phyloP scores from a whole-genome alignment of 1,140 invertebrate species.

The Panulirus ornatus region DNA sequence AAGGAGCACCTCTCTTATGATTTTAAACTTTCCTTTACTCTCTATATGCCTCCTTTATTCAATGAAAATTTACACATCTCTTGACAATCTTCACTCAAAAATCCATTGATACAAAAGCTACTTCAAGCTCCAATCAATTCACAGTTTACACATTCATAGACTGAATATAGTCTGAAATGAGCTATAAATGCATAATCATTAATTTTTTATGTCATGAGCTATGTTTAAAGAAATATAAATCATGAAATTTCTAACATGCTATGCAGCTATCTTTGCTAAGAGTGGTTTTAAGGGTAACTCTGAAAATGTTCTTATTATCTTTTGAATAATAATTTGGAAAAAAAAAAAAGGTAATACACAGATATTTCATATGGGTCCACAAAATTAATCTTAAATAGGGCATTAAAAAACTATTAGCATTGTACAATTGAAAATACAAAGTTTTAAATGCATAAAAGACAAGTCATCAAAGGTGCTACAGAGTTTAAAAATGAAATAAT shows the following conservation, averaged over 20 bases:
- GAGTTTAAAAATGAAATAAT: no score
- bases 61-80: no score
- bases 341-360: no score
- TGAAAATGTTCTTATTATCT: no score
- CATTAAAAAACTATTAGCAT: no score
- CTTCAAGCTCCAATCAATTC: neutral
- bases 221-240: neutral
- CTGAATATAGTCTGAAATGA: neutral
- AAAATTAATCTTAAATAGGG: no score
- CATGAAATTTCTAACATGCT: neutral
- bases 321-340: no score
- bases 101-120: neutral
- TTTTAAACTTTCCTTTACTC: neutral
- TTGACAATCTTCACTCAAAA: neutral
- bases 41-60: neutral
- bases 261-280: neutral
- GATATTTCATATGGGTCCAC: no score
- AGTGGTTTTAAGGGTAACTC: neutral
- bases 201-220: neutral
- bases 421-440: no score
- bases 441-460: no score
- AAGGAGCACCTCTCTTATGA: neutral
- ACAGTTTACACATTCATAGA: neutral
- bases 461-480: no score
- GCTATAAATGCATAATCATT: neutral